phyloP scores from a whole-genome alignment of 2,113 vertebrate genomes.

The Falcunculus frontatus region DNA sequence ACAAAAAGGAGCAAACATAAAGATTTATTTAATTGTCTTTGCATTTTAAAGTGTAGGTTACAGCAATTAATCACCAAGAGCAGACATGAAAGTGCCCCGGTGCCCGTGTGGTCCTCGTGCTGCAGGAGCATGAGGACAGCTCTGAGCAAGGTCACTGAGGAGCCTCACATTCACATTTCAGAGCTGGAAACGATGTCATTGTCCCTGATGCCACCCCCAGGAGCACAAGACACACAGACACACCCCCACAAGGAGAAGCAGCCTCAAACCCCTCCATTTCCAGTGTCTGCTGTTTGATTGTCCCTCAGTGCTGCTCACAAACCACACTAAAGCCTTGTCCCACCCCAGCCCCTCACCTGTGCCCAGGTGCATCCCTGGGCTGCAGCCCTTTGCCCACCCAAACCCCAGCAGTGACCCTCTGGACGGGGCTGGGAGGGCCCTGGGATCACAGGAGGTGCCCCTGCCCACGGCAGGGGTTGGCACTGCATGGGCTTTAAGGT shows the following conservation, averaged over 20 bases:
- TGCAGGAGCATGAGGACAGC: background rate
- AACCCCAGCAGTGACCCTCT: rapidly evolving
- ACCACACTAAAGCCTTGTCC: rapidly evolving
- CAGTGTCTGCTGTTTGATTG: rapidly evolving
- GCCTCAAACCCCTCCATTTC: background rate
- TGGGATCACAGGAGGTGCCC: rapidly evolving
- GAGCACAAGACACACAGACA: rapidly evolving
- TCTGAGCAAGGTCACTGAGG: background rate
- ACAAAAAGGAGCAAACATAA: background rate
- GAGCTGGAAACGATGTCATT: background rate
- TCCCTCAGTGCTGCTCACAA: rapidly evolving
- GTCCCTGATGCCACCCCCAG: background rate
- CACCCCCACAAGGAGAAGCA: background rate
- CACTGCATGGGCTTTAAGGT: rapidly evolving
- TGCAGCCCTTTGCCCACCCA: background rate
- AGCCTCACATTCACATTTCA: background rate
- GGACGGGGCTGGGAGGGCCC: background rate
- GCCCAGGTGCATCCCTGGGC: rapidly evolving
- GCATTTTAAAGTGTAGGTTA: background rate
- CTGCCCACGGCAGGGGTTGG: background rate
- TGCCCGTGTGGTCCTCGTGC: background rate
- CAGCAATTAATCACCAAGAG: background rate
- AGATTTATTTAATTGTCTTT: constrained; percentile 25
- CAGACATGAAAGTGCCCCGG: background rate
- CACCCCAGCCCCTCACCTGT: rapidly evolving